These are phyloP conservation scores for Ageneiosus marmoratus DNA, from an alignment of 2,113 vertebrate genomes.

Conservation along the genomic window DNA sequence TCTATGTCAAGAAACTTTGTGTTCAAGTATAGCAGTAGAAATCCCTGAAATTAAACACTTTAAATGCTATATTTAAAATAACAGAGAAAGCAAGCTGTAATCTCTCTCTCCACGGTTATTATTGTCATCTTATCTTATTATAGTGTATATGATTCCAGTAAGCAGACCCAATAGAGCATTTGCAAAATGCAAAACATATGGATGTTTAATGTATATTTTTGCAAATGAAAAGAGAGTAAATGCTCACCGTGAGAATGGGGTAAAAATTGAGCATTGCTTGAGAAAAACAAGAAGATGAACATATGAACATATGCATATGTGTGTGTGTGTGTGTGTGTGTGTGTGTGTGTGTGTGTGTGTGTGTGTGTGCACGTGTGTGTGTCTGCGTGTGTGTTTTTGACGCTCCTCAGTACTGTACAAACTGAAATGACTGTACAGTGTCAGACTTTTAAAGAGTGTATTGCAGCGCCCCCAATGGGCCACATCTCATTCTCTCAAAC, in stretches of 20 bases:
- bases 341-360: constrained; percentile 38
- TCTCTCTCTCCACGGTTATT: not conserved
- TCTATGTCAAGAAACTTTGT: not conserved
- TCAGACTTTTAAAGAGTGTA: constrained; percentile 39
- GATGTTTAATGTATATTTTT: not conserved
- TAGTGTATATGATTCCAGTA: not conserved
- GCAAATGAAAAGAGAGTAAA: constrained; percentile 39
- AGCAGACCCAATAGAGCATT: not conserved
- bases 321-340: constrained; percentile 46
- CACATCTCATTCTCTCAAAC: not conserved
- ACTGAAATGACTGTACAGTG: constrained; percentile 34
- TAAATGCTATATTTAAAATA: not conserved
- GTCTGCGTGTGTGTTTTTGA: constrained; percentile 12
- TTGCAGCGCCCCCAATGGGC: constrained; percentile 49
- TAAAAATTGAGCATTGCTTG: constrained; percentile 23
- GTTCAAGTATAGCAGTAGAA: not conserved
- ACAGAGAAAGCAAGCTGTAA: not conserved
- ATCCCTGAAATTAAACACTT: not conserved
- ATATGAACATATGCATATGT: constrained; percentile 31
- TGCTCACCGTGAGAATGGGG: constrained; percentile 38
- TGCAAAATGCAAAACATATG: not conserved
- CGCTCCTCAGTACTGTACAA: constrained; percentile 58
- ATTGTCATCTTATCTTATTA: not conserved
- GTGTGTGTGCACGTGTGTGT: constrained; percentile 31
- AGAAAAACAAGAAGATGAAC: constrained; percentile 23